Base-by-base conservation (phyloP, 2,888 invertebrate species). In the Proisotoma minuta region DNA sequence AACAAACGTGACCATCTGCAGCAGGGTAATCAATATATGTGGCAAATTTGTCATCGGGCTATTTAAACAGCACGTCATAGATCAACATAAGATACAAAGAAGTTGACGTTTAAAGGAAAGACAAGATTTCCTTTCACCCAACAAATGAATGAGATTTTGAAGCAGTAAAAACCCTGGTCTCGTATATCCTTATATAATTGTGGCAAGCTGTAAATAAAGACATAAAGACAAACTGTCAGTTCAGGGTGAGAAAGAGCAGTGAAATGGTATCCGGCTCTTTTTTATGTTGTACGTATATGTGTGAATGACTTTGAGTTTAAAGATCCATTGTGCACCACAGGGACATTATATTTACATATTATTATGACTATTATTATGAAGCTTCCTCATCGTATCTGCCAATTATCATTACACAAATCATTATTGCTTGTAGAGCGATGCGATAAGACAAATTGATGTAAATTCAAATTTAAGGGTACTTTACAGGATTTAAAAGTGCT, bases 271-370 rank as follows among this genome's bases (percentile, higher is more conserved):
- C 18, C 43, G 4, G 20, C 18, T n/a, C 43, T 12, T 5, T 20
- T 15, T 43, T n/a, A 20, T 5, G 20, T 43, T 43, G 43, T 15
- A 43, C 18, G 43, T 8, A 8, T 10, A 34, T 34, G 34, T 62
- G 62, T 57, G 62, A n/a, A 57, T 57, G 47, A 52, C 39, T 39
- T 52, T 51, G 57, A 57, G 57, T 62, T 62, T 57, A 62, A 57
- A 48, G 57, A 49, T 52, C 49, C 47, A 56, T 40, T 39, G 18
- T 57, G 20, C 57, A 43, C 50, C 62, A 62, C 52, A 57, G 57
- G 57, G 57, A n/a, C n/a, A 34, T 10, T 34, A 50, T 57, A 57
- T 62, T 62, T 54, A 34, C 34, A 39, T 49, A 23, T n/a, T 47
- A 5, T 47, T 47, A 18, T 15, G 4, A n/a, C 18, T 12, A 4